phyloP scores from a whole-genome alignment of 1,140 invertebrate species.

The Brachionus koreanus region DNA sequence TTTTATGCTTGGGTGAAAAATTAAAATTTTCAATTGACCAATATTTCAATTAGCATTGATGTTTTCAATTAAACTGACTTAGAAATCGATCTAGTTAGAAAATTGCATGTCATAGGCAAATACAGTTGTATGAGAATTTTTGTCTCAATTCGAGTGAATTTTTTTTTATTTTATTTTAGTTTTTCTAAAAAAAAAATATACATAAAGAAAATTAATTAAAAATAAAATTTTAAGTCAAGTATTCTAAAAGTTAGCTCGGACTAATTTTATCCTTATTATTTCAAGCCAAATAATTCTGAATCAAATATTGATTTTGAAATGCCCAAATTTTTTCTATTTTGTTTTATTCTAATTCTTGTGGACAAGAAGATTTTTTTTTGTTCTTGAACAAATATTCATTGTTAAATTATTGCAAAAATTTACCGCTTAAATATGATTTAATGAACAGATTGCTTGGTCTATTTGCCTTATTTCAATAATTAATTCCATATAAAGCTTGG shows the following conservation, averaged over 20 bases:
- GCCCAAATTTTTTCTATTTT: not conserved
- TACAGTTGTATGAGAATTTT: not conserved
- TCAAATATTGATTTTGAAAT: conserved; percentile 35
- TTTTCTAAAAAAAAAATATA: not conserved
- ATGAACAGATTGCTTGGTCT: not conserved
- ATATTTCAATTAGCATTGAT: not conserved
- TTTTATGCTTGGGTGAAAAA: not conserved
- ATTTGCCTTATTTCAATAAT: conserved; percentile 20
- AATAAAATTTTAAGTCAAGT: not conserved
- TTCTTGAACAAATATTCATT: not conserved
- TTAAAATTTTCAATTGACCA: not conserved
- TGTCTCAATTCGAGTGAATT: not conserved
- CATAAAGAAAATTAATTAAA: conserved; percentile 4
- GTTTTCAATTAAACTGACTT: not conserved
- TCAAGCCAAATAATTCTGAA: not conserved
- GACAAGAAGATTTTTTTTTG: not conserved
- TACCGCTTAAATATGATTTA: conserved; percentile 6
- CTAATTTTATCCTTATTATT: not conserved
- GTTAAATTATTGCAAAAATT: conserved; percentile 10
- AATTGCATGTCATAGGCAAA: not conserved
- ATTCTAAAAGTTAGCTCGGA: not conserved
- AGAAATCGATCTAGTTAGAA: not conserved
- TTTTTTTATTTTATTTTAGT: not conserved
- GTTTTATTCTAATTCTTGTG: not conserved
- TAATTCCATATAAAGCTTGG: not conserved